Base-by-base conservation (phyloP, 2,113 vertebrate species). In the Prochilodus magdalenae region DNA sequence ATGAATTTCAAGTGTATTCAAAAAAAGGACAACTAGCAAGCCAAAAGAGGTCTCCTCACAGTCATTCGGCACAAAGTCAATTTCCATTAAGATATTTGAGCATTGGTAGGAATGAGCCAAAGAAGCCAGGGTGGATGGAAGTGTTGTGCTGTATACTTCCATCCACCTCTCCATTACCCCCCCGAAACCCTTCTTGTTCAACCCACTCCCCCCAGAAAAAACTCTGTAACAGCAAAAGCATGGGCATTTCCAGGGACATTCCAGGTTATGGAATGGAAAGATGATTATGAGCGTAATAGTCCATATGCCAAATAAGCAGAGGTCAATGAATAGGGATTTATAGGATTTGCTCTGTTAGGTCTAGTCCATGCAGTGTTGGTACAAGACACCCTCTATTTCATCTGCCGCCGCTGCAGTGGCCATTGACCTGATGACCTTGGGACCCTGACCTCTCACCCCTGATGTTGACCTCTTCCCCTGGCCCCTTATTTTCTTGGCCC, bases 401-500 rank as follows among this genome's bases (percentile, higher is more conserved):
- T 96, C 95, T 94, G 94, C 93, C 92, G 94, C 93, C 92, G 91
- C 89, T 30, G 36, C 92, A 93, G 93, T 93, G 94, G 93, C 94
- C 95, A 94, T 93, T 93, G 96, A 97, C 97, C 96, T 92, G 7
- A 80, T 79, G 94, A 81, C 94, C 96, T 91, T 92, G 87, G 29
- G 90, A 94, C 92, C 88, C 60, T 92, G 94, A 96, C 94, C 96
- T 93, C 91, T 90, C 94, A 96, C 95, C 96, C 91, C 92, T 90
- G 60, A 87, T 90, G 90, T 90, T 95, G 97, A 97, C 96, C 96
- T 94, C 89, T 89, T 90, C 89, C 82, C 85, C 92, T 88, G 88
- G 90, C 91, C 86, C 82, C 93, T 87, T 90, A 90, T 92, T 94
- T 94, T 60, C 91, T 84, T 29, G 83, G 90, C 93, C 93, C 89